Conservation (phyloP, 2,888 invertebrate genomes). For the Acanthopleura granulata region DNA sequence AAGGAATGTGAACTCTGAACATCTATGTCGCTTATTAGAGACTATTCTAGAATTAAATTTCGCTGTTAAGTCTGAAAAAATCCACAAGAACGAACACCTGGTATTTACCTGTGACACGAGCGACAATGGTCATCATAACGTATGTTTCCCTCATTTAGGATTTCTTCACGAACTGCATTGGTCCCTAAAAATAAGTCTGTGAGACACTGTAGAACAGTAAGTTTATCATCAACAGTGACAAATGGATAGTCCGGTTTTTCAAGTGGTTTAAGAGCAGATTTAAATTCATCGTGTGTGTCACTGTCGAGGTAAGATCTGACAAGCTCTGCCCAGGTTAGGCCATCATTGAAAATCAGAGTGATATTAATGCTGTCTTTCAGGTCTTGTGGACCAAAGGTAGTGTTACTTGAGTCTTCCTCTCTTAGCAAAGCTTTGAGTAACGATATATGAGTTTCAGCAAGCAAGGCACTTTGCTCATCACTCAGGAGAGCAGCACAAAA, state of each 20-base stretch:
- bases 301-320: slow-evolving; percentile 91
- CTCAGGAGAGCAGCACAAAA: slow-evolving; percentile 93
- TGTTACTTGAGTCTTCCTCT: slow-evolving; percentile 73
- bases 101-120: slow-evolving; percentile 66
- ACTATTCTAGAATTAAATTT: too few relatives aligned
- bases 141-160: slow-evolving; percentile 87
- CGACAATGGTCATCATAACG: slow-evolving; percentile 71
- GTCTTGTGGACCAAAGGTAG: slow-evolving; percentile 94
- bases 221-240: slow-evolving; percentile 59
- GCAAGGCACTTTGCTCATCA: slow-evolving; percentile 91
- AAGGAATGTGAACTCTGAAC: too few relatives aligned
- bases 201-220: slow-evolving; percentile 81
- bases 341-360: slow-evolving; percentile 90
- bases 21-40: too few relatives aligned
- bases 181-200: slow-evolving; percentile 95
- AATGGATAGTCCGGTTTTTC: slow-evolving; percentile 62
- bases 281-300: slow-evolving; percentile 73
- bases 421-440: slow-evolving; percentile 82
- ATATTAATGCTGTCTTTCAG: slow-evolving; percentile 98
- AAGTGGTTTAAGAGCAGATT: slow-evolving; percentile 54
- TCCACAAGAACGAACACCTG: neutral
- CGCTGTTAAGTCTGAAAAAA: too few relatives aligned
- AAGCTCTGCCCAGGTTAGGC: slow-evolving; percentile 97
- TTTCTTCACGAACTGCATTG: slow-evolving; percentile 91
- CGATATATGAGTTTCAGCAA: slow-evolving; percentile 95